These are phyloP conservation scores for Setipinna tenuifilis DNA, from an alignment of 2,797 vertebrate species.

Conservation along the genomic window DNA sequence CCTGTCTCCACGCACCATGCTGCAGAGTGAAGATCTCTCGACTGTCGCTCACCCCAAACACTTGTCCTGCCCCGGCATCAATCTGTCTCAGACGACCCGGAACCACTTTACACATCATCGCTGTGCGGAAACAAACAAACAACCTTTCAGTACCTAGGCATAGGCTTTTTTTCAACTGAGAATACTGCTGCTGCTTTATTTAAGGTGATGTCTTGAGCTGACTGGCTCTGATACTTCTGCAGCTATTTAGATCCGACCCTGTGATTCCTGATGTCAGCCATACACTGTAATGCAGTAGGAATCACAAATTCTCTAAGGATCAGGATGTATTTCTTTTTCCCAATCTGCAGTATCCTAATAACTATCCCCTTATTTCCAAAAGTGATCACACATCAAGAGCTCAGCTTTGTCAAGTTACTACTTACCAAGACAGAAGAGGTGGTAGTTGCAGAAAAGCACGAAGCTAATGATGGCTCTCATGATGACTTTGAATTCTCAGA, in stretches of 20 bases:
- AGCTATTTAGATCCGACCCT: not conserved
- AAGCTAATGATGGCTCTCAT: not conserved
- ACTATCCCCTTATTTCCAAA: not conserved
- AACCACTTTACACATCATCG: not conserved
- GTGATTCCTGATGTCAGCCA: not conserved
- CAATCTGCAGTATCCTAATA: not conserved
- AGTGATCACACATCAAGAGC: not conserved
- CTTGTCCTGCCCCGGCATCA: not conserved
- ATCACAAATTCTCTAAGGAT: not conserved
- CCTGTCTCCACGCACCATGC: not conserved
- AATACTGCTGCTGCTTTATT: no score
- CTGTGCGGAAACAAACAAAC: not conserved
- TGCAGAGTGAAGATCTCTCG: not conserved
- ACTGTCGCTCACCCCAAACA: not conserved
- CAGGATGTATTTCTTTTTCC: not conserved
- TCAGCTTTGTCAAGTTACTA: not conserved
- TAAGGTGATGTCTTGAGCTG: no score
- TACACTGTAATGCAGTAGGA: not conserved
- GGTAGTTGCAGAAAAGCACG: not conserved
- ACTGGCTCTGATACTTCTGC: no score
- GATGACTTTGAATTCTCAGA: not conserved
- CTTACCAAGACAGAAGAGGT: not conserved
- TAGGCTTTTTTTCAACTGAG: no score
- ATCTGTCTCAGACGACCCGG: not conserved
- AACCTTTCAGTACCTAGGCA: not conserved